Evolutionary conservation across 2,888 invertebrate genomes (phyloP), one percentile per base, ranked within the genome.

Genomic region (Acleris laterana): DNA sequence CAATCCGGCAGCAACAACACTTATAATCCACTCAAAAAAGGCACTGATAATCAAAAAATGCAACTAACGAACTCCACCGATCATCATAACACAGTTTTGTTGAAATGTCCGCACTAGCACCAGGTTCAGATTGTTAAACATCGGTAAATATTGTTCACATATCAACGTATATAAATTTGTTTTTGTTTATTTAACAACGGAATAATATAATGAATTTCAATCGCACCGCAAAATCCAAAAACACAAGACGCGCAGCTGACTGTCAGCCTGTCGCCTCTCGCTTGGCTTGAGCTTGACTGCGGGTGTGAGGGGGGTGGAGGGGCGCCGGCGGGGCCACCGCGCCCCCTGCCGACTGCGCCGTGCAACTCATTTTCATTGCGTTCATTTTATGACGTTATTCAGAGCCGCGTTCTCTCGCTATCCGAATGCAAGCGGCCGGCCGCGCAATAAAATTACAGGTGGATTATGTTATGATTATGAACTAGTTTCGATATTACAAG

Each of bases 241-340:
- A 91, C 88, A 90, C 90, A 90, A 91, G 89, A 89, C 90, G 85
- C 87, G 90, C 90, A 92, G 88, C 90, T 89, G 87, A 85, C 84
- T 78, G 69, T 66, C 66, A 66, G 61, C 80, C 82, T 75, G 79
- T 87, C 84, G 89, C 88, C 89, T 87, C 88, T 89, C 89, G 89
- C 86, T 89, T 68, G 66, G 64, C 64, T 68, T 60, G 68, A 68
- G 69, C 55, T 65, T 80, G 83, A 83, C 81, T 83, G 83, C 81
- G 84, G 84, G 81, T 77, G 79, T 77, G 84, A 83, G 82, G 87
- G 84, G 78, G 74, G 78, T 70, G 82, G 85, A 77, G 79, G 70
- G 75, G 80, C 81, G 70, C 74, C 70, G 70, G 72, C 72, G 70
- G 70, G 70, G 50, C 62, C 63, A 71, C 68, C 67, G 69, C 66